These are phyloP conservation scores for Catostomus latipinnis DNA, from an alignment of 2,797 vertebrate species.

Conservation along the genomic window DNA sequence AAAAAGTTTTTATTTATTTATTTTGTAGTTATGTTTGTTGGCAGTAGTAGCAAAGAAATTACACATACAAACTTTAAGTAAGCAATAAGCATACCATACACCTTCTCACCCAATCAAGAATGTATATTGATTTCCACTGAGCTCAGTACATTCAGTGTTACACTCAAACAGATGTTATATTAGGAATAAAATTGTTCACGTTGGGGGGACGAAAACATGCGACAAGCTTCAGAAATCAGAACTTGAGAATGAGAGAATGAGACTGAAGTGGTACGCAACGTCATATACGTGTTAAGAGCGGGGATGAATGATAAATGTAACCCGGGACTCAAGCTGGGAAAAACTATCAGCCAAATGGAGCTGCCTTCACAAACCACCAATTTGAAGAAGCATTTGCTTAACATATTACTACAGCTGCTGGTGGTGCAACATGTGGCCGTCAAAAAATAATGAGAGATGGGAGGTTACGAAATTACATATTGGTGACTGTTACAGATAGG, in stretches of 20 bases:
- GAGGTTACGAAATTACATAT: constrained; percentile 57
- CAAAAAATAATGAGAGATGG: constrained; percentile 49
- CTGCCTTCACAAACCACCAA: constrained; percentile 58
- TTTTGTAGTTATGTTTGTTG: too few species aligned
- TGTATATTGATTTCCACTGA: constrained; percentile 70
- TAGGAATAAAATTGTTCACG: constrained; percentile 46
- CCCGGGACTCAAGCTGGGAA: constrained; percentile 45
- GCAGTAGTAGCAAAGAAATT: too few species aligned
- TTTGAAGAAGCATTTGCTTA: constrained; percentile 58
- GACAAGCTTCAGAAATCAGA: constrained; percentile 59
- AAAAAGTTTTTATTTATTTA: too few species aligned
- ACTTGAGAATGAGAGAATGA: neutral
- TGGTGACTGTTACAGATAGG: constrained; percentile 22
- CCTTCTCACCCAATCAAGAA: too few species aligned
- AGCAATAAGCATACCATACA: too few species aligned
- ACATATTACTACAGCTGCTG: constrained; percentile 63
- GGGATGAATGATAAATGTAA: constrained; percentile 16
- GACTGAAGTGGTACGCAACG: constrained; percentile 26
- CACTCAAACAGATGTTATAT: constrained; percentile 56
- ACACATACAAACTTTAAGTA: too few species aligned
- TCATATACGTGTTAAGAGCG: constrained; percentile 11
- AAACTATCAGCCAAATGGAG: constrained; percentile 62
- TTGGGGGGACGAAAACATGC: constrained; percentile 40
- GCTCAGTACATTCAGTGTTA: constrained; percentile 60
- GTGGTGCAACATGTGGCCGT: constrained; percentile 50